These are phyloP conservation scores for Caenorhabditis virilis DNA, from an alignment of 2,888 invertebrate genomes.

Conservation along the genomic window DNA sequence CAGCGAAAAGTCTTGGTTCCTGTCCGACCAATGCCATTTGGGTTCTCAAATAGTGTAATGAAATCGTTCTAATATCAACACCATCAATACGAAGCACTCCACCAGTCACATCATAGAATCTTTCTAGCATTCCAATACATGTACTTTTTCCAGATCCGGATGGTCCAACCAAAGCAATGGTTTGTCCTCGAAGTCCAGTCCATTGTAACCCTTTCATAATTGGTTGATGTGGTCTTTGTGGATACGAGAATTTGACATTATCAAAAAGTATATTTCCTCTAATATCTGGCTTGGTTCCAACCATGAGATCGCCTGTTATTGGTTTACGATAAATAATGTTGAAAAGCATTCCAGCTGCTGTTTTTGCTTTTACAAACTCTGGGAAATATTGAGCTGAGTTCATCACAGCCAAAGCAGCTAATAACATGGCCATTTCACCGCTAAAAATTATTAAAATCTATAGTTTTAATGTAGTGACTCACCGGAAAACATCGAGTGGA, in stretches of 20 bases:
- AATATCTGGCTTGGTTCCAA: constrained; percentile 47
- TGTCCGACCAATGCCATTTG: constrained; percentile 89
- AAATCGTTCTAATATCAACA: constrained; percentile 75
- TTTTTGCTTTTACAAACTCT: constrained; percentile 70
- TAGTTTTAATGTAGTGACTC: too few species aligned
- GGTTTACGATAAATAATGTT: constrained; percentile 67
- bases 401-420: constrained; percentile 52
- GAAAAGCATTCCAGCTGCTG: constrained; percentile 69
- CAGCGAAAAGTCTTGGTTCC: constrained; percentile 85
- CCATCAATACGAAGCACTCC: constrained; percentile 72
- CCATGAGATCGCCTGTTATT: constrained; percentile 65
- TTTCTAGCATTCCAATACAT: constrained; percentile 80
- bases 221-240: constrained; percentile 63
- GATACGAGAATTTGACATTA: constrained; percentile 69
- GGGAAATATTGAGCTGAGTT: constrained; percentile 65
- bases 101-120: constrained; percentile 80
- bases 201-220: constrained; percentile 68
- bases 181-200: constrained; percentile 65
- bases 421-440: too few species aligned
- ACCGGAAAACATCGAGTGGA: too few species aligned
- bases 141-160: constrained; percentile 90
- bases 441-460: too few species aligned
- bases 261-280: constrained; percentile 68
- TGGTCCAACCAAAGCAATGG: constrained; percentile 73
- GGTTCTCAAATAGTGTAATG: constrained; percentile 77